A percentile compares a stretch with the other conserved stretches of the same genome.
Evolutionary conservation across 1,140 invertebrate species (phyloP).

Genomic region (Nixonia krombeini): DNA sequence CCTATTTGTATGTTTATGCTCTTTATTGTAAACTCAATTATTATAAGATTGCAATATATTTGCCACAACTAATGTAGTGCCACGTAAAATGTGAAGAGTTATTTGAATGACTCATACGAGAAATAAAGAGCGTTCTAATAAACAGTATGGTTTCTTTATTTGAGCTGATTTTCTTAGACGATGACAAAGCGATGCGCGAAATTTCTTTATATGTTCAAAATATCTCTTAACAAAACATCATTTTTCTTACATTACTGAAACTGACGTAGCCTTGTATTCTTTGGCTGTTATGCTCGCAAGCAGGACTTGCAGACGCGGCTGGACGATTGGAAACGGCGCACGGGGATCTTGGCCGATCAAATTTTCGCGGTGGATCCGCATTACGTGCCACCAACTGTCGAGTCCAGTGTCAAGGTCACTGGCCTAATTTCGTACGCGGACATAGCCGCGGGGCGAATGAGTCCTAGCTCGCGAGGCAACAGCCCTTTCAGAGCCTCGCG

Average conservation of each 20-base stretch:
- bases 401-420: conserved; percentile 22
- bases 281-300: conserved; percentile 72
- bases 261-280: conserved; percentile 51
- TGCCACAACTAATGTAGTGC: conserved; percentile 9
- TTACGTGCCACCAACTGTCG: conserved; percentile 69
- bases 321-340: conserved; percentile 77
- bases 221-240: conserved; percentile 16
- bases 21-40: background rate
- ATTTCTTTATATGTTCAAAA: no score
- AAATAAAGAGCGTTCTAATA: conserved; percentile 55
- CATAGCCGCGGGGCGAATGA: conserved; percentile 71
- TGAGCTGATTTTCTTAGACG: no score
- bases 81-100: conserved; percentile 15
- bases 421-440: conserved; percentile 73
- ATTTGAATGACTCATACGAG: no score
- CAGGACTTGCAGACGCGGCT: conserved; percentile 79
- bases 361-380: conserved; percentile 83
- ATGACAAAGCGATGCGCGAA: no score
- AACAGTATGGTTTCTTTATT: conserved; percentile 21
- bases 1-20: conserved; percentile 38
- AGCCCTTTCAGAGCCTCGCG: conserved; percentile 58
- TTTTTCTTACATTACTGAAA: conserved; percentile 26
- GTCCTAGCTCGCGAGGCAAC: conserved; percentile 63
- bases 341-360: conserved; percentile 77
- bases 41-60: no score